Percentiles rank a stretch among this genome's conserved stretches.
Evolutionary conservation across 2,888 invertebrate species (phyloP).

Genomic region (Synanthedon formicaeformis): DNA sequence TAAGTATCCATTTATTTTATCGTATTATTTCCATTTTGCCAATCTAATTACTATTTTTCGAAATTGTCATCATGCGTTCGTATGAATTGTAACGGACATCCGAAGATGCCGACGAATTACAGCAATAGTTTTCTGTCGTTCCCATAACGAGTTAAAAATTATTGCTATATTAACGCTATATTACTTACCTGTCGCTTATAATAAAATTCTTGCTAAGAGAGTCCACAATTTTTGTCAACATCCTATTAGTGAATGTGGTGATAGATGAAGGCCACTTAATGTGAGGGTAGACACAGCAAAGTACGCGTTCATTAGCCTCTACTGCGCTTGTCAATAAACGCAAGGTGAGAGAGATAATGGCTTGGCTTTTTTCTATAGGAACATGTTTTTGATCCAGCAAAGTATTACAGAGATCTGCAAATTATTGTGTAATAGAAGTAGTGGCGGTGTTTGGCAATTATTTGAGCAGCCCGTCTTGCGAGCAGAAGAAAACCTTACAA

Average conservation of each 20-base stretch:
- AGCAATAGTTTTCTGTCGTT: no score
- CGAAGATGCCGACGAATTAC: no score
- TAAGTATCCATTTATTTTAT: no score
- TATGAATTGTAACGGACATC: no score
- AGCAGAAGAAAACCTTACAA: no score
- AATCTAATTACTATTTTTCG: no score
- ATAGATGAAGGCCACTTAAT: slow-evolving; percentile 37
- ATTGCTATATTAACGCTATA: no score
- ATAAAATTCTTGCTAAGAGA: slow-evolving; percentile 33
- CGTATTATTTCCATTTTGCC: no score
- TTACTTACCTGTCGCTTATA: slow-evolving; percentile 36
- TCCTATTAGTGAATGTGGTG: slow-evolving; percentile 21
- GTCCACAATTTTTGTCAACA: slow-evolving; percentile 29
- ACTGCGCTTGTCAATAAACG: slow-evolving; percentile 33
- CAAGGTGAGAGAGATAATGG: slow-evolving; percentile 29
- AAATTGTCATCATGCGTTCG: no score
- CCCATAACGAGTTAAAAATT: no score
- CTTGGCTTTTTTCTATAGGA: slow-evolving; percentile 42
- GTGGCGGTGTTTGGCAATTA: not conserved
- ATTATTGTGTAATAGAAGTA: not conserved
- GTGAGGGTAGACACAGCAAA: slow-evolving; percentile 39
- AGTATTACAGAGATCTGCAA: slow-evolving; percentile 38
- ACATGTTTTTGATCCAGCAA: slow-evolving; percentile 35
- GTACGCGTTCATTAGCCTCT: slow-evolving; percentile 9
- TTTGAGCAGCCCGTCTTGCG: no score